Evolutionary conservation across 1,140 invertebrate genomes (phyloP).

Genomic region (Araneus ventricosus): DNA sequence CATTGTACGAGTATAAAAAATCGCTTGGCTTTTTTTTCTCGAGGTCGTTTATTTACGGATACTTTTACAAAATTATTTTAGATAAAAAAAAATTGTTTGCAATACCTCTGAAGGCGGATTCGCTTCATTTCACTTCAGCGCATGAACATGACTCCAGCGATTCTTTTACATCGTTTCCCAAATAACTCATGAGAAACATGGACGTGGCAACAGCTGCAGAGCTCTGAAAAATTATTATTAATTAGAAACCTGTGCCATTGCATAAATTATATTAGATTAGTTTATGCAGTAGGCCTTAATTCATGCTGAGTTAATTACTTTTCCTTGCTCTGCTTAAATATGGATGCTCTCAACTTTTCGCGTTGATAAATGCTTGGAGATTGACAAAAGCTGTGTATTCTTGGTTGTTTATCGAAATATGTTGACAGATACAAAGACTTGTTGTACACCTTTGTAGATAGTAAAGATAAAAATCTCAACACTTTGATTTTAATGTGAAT

Average conservation of each 20-base stretch:
- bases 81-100: too few species aligned
- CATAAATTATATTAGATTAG: slow-evolving; percentile 27
- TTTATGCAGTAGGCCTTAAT: slow-evolving; percentile 15
- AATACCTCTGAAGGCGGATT: too few species aligned
- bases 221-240: slow-evolving; percentile 40
- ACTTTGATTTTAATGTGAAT: too few species aligned
- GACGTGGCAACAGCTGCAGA: background rate
- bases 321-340: slow-evolving; percentile 21
- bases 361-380: background rate
- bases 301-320: slow-evolving; percentile 25
- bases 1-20: too few species aligned
- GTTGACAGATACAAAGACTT: too few species aligned
- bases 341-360: background rate
- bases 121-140: background rate
- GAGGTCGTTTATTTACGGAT: too few species aligned
- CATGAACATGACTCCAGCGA: background rate
- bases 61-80: too few species aligned
- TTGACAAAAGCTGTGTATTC: background rate
- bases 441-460: too few species aligned
- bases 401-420: background rate
- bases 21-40: too few species aligned
- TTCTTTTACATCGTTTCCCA: background rate
- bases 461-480: too few species aligned
- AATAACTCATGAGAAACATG: slow-evolving; percentile 13
- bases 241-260: slow-evolving; percentile 15